phyloP scores from a whole-genome alignment of 2,888 invertebrate genomes.

The Tortricodes alternella region DNA sequence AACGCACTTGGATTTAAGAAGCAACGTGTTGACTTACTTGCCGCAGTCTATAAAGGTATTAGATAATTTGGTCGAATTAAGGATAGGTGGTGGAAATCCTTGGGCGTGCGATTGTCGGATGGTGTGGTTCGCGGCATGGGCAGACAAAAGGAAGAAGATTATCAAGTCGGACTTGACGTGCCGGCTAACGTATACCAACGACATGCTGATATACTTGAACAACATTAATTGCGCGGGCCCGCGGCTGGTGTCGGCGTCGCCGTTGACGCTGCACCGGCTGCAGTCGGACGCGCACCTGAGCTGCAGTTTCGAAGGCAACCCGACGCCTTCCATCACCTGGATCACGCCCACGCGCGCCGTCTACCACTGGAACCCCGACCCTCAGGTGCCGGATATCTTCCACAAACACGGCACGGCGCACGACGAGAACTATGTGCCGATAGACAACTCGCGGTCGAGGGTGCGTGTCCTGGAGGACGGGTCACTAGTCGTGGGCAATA shows the following conservation, averaged over 20 bases:
- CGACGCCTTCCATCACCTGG: conserved; percentile 92
- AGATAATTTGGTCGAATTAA: conserved; percentile 83
- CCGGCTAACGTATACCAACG: conserved; percentile 85
- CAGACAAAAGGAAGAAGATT: conserved; percentile 75
- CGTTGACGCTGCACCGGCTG: conserved; percentile 84
- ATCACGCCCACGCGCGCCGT: conserved; percentile 89
- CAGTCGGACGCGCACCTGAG: conserved; percentile 87
- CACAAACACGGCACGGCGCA: conserved; percentile 86
- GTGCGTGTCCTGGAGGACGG: conserved; percentile 89
- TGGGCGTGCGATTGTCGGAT: conserved; percentile 95
- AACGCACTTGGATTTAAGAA: conserved; percentile 86
- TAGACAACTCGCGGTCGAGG: conserved; percentile 78
- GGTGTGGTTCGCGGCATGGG: conserved; percentile 86
- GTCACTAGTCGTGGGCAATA: conserved; percentile 87
- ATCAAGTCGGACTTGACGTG: conserved; percentile 86
- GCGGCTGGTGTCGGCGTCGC: conserved; percentile 82
- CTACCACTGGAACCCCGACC: conserved; percentile 91
- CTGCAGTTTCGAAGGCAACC: conserved; percentile 90
- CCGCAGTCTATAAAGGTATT: conserved; percentile 87
- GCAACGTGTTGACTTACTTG: conserved; percentile 87
- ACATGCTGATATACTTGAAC: conserved; percentile 87
- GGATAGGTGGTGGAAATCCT: conserved; percentile 87
- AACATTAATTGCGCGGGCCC: conserved; percentile 89
- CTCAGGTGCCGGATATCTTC: conserved; percentile 84
- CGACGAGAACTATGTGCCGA: conserved; percentile 72